Evolutionary conservation across 2,113 vertebrate species (phyloP).

Genomic region (Actenoides lindsayi): DNA sequence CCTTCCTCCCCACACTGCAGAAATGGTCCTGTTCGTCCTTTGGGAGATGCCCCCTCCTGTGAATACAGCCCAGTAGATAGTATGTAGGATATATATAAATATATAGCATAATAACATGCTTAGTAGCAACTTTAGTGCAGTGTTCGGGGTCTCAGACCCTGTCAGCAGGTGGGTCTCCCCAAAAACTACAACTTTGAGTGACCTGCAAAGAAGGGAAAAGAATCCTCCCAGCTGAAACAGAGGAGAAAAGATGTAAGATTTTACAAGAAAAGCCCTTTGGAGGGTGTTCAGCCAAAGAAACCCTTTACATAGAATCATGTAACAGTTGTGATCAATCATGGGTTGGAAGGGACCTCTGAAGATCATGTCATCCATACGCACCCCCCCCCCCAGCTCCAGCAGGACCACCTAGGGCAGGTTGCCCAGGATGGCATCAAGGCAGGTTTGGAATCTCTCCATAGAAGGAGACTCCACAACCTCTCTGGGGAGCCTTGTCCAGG

Average conservation of each 20-base stretch:
- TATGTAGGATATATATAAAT: slow-evolving; percentile 44
- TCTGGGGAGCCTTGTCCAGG: neutral
- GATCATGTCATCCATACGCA: neutral
- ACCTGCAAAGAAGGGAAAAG: neutral
- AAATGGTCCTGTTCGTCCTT: neutral
- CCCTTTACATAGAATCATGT: neutral
- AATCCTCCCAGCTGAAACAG: neutral
- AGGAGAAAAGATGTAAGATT: neutral
- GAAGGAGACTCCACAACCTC: neutral
- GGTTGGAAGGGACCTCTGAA: neutral
- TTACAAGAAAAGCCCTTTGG: neutral
- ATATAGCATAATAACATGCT: slow-evolving; percentile 30
- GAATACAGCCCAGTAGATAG: slow-evolving; percentile 47
- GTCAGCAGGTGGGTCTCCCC: neutral
- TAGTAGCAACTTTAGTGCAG: neutral
- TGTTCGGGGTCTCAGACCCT: neutral
- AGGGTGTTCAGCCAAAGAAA: neutral
- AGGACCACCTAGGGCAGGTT: neutral
- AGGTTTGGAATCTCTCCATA: neutral
- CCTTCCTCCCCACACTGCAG: slow-evolving; percentile 19
- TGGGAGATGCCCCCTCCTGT: slow-evolving; percentile 32
- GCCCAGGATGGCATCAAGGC: neutral
- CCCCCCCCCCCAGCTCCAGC: neutral
- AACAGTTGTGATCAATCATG: neutral
- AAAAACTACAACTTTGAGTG: neutral